Base-by-base conservation (phyloP, 2,888 invertebrate genomes). In the Drosophila subquinaria region DNA sequence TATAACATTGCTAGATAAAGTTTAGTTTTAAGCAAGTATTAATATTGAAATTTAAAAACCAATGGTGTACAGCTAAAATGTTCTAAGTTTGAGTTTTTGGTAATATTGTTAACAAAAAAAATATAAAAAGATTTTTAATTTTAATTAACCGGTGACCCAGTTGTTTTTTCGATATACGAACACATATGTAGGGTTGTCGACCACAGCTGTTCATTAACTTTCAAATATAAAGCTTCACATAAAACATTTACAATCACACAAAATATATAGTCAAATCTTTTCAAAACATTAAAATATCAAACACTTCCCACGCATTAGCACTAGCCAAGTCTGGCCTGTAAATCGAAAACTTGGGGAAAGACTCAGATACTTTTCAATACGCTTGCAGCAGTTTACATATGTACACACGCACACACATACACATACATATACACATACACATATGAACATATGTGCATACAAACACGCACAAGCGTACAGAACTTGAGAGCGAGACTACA, bases 131-230 rank as follows among this genome's bases (percentile, higher is more conserved):
- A 27, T 27, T 27, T 5, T 5, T 27, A 27, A 30, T 30, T 35
- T 5, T 20, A 6, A n/a, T 43, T 33, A 20, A 42, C 20, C n/a
- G 10, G 17, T 20, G 33, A 42, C 13, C 43, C 42, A 38, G 20
- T 2, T 40, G 10, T 40, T 42, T 36, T 66, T 63, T 52, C 53
- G 23, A 51, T 51, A 27, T 57, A 17, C 51, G 47, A 59, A 66
- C 66, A 53, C 68, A 38, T 48, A 48, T 40, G 59, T 48, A 52
- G 6, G 30, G 51, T 43, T 55, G 30, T 23, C 23, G 53, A 43
- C 13, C 51, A 17, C 69, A 73, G 79, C 62, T 76, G 79, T 69
- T 73, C 62, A 64, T 76, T 73, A 73, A 55, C 40, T 55, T 60
- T 38, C 38, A 30, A 52, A 55, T 17, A 43, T 20, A 36, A 30